Percentiles rank a stretch among this genome's conserved stretches.
Evolutionary conservation across 2,797 vertebrate genomes (phyloP).

Genomic region (Anguilla megastoma): DNA sequence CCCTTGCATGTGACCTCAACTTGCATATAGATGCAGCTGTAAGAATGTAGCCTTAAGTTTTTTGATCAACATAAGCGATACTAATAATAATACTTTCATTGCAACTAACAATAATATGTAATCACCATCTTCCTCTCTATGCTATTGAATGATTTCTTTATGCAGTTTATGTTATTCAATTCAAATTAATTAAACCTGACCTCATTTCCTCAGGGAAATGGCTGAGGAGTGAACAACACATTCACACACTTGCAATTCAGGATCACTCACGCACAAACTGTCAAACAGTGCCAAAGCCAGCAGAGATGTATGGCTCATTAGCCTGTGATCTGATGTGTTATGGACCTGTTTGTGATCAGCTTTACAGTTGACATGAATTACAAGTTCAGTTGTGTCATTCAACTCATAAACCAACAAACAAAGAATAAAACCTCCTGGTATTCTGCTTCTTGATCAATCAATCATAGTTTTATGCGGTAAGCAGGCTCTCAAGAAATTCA

Average conservation of each 20-base stretch:
- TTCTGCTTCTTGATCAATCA: constrained; percentile 35
- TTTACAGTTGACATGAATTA: constrained; percentile 65
- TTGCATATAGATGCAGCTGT: too few species aligned
- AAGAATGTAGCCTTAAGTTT: too few species aligned
- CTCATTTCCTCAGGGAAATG: constrained; percentile 51
- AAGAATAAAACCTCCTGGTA: constrained; percentile 13
- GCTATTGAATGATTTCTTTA: constrained; percentile 26
- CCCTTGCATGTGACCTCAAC: too few species aligned
- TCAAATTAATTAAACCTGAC: constrained; percentile 57
- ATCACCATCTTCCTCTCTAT: background rate
- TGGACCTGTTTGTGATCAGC: constrained; percentile 61
- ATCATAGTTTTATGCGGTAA: constrained; percentile 57
- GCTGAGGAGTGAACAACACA: constrained; percentile 51
- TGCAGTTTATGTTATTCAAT: constrained; percentile 58
- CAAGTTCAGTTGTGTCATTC: constrained; percentile 54
- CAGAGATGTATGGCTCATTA: constrained; percentile 69
- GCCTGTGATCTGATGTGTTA: constrained; percentile 59
- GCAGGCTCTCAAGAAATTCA: constrained; percentile 47
- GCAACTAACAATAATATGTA: background rate
- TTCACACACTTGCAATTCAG: constrained; percentile 63
- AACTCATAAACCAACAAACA: constrained; percentile 54
- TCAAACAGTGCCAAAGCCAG: constrained; percentile 66
- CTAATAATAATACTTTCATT: background rate
- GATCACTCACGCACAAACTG: constrained; percentile 67
- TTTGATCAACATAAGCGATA: background rate